These are phyloP conservation scores for Morelia viridis DNA, from an alignment of 2,797 vertebrate species.

Conservation along the genomic window DNA sequence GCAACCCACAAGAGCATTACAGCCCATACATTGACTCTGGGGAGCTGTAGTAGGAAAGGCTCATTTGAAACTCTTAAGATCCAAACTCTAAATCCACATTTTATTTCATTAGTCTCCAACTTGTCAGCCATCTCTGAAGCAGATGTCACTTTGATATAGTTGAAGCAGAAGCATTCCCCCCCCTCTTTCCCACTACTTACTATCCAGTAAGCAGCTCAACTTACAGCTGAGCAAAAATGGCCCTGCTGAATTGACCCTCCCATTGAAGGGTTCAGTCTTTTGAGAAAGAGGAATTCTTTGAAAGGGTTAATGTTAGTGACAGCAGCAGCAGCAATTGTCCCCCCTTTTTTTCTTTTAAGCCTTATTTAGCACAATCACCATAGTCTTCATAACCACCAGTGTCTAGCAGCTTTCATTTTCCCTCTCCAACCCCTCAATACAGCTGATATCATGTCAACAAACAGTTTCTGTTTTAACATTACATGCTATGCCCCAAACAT, in stretches of 20 bases:
- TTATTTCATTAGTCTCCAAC: background rate
- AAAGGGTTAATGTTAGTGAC: background rate
- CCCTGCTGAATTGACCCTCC: background rate
- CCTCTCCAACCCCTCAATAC: background rate
- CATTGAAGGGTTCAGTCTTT: background rate
- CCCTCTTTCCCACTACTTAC: background rate
- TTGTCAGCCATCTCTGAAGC: background rate
- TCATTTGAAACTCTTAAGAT: background rate
- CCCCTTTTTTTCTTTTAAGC: background rate
- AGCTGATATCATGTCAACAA: background rate
- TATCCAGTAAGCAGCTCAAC: background rate
- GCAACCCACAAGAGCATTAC: background rate
- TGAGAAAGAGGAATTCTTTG: background rate
- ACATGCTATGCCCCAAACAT: background rate
- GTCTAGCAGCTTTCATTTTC: background rate
- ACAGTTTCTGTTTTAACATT: background rate
- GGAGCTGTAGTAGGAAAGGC: background rate
- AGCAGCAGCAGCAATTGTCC: background rate
- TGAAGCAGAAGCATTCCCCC: background rate
- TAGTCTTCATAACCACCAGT: background rate
- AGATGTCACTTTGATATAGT: background rate
- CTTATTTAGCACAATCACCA: background rate
- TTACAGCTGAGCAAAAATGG: background rate
- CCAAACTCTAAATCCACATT: background rate
- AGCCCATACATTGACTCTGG: background rate